These are phyloP conservation scores for Triops cancriformis DNA, from an alignment of 1,140 invertebrate genomes.

Conservation along the genomic window DNA sequence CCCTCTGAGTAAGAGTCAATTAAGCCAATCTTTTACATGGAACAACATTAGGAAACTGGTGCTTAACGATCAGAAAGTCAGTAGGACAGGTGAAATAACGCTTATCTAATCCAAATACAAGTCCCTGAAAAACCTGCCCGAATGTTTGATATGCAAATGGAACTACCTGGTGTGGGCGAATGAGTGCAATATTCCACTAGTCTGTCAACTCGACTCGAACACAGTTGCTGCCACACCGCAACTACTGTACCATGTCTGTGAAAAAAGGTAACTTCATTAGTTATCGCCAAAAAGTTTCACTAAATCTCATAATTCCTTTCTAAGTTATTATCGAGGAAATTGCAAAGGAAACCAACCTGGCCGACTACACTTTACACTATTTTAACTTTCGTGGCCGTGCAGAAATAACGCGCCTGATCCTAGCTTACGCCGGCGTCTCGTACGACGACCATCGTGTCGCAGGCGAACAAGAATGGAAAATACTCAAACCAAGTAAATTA, in stretches of 20 bases:
- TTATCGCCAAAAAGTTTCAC: neutral
- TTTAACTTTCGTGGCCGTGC: constrained; percentile 58
- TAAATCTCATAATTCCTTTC: neutral
- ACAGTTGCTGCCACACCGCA: neutral
- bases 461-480: constrained; percentile 41
- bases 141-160: too few relatives aligned
- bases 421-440: constrained; percentile 55
- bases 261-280: neutral
- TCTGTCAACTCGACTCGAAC: neutral
- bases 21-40: too few relatives aligned
- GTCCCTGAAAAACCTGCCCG: too few relatives aligned
- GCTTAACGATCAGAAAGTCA: too few relatives aligned
- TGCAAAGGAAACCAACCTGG: constrained; percentile 32
- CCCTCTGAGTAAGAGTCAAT: too few relatives aligned
- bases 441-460: constrained; percentile 59
- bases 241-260: neutral
- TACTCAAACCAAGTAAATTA: constrained; percentile 46
- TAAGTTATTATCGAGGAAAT: neutral
- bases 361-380: constrained; percentile 56
- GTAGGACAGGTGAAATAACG: too few relatives aligned
- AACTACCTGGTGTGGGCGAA: neutral
- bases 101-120: too few relatives aligned
- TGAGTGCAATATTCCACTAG: neutral
- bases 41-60: too few relatives aligned
- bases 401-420: constrained; percentile 61